Evolutionary conservation across 2,113 vertebrate species (phyloP).

Genomic region (Tautogolabrus adspersus): DNA sequence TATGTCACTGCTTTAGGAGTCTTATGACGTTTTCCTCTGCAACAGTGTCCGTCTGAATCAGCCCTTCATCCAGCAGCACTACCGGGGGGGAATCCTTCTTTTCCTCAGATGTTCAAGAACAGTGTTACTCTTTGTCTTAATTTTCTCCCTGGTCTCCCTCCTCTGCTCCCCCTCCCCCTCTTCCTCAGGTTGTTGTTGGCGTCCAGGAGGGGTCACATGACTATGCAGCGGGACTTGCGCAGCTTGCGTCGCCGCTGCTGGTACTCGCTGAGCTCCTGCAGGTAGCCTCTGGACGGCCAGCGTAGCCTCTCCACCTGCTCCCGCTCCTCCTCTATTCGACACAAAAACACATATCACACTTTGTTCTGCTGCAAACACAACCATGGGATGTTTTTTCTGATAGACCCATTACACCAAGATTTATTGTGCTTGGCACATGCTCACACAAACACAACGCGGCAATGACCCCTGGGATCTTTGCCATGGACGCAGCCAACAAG

Average conservation of each 20-base stretch:
- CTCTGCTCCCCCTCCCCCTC: background rate
- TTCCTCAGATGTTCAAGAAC: background rate
- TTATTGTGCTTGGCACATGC: slow-evolving; percentile 24
- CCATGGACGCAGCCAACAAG: background rate
- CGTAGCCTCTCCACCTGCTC: slow-evolving; percentile 93
- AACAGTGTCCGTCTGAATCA: background rate
- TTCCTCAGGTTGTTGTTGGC: slow-evolving; percentile 34
- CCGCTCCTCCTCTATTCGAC: slow-evolving; percentile 90
- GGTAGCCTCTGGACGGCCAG: slow-evolving; percentile 94
- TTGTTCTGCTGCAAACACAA: background rate
- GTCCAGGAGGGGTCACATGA: slow-evolving; percentile 87
- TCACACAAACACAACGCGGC: background rate
- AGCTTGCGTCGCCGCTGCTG: slow-evolving; percentile 92
- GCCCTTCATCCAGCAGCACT: slow-evolving; percentile 32
- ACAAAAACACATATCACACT: background rate
- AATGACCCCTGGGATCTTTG: slow-evolving; percentile 2
- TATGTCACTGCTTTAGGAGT: slow-evolving; percentile 20
- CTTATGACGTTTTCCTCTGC: background rate
- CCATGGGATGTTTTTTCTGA: background rate
- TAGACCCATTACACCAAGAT: background rate
- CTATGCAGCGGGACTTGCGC: slow-evolving; percentile 89
- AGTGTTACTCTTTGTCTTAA: slow-evolving; percentile 9
- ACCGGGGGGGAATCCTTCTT: background rate
- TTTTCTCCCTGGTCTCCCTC: background rate
- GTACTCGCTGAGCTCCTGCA: slow-evolving; percentile 96